Evolutionary conservation across 2,797 vertebrate species (phyloP).

Genomic region (Alcedo atthis): DNA sequence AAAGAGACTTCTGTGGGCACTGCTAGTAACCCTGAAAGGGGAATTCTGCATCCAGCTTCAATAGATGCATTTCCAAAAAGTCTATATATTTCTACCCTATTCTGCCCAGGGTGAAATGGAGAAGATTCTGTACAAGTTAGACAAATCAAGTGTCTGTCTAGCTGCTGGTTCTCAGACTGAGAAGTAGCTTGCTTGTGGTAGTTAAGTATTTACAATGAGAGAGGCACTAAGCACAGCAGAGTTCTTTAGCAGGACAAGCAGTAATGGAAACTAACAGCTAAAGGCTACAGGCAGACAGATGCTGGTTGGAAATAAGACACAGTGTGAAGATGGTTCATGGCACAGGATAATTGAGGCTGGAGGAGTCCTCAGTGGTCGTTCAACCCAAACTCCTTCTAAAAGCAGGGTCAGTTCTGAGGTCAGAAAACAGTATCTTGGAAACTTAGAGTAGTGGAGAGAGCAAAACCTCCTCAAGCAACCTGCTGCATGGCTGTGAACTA

Average conservation of each 20-base stretch:
- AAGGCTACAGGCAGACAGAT: neutral
- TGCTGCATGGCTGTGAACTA: neutral
- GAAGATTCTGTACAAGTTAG: neutral
- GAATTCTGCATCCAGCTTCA: neutral
- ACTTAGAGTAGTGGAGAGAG: neutral
- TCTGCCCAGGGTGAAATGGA: neutral
- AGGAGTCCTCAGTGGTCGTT: neutral
- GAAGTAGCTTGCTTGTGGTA: neutral
- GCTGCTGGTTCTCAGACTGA: neutral
- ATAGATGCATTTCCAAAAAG: neutral
- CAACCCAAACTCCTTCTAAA: neutral
- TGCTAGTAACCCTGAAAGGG: neutral
- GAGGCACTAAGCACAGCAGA: neutral
- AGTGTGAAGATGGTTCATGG: neutral
- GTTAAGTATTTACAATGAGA: neutral
- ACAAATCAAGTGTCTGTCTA: neutral
- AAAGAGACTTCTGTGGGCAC: neutral
- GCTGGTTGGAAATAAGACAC: neutral
- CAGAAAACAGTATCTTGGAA: neutral
- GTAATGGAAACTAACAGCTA: neutral
- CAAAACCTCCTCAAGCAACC: neutral
- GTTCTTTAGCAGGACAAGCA: neutral
- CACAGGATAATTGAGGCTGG: neutral
- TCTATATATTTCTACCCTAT: neutral
- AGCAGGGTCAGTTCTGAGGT: neutral